phyloP scores from a whole-genome alignment of 1,140 invertebrate genomes.

The Adelges cooleyi region DNA sequence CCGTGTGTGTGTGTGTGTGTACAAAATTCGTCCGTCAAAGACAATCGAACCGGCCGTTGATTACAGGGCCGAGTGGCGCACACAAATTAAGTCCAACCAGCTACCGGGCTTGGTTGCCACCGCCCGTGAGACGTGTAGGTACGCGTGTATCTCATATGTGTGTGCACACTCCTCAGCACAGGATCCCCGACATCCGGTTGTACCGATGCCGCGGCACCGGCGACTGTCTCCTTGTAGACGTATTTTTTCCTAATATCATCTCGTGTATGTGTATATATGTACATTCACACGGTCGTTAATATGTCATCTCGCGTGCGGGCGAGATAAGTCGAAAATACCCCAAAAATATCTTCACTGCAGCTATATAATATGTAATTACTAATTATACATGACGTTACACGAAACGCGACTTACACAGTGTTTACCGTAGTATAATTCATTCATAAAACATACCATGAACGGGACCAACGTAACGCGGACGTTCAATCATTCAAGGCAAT shows the following conservation, averaged over 20 bases:
- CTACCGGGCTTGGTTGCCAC: conserved; percentile 14
- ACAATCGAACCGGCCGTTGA: conserved; percentile 15
- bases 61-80: conserved; percentile 3
- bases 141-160: too few species aligned
- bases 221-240: not conserved
- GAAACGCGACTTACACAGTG: too few species aligned
- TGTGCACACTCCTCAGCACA: not conserved
- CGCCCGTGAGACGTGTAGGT: not conserved
- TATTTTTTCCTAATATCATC: not conserved
- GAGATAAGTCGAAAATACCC: too few species aligned
- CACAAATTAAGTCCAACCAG: not conserved
- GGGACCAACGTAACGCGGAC: too few species aligned
- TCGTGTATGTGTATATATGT: not conserved
- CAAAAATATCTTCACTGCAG: too few species aligned
- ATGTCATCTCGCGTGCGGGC: too few species aligned
- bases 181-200: conserved; percentile 9
- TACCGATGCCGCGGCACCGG: not conserved
- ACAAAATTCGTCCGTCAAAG: conserved; percentile 11
- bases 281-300: conserved; percentile 9
- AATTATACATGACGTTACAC: too few species aligned
- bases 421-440: too few species aligned
- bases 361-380: too few species aligned
- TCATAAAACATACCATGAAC: too few species aligned
- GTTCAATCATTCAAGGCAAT: too few species aligned
- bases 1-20: too few species aligned